Evolutionary conservation across 37 sponge, comb jelly and placozoan genomes (phyloP).

Genomic region (Eunapius fragilis): DNA sequence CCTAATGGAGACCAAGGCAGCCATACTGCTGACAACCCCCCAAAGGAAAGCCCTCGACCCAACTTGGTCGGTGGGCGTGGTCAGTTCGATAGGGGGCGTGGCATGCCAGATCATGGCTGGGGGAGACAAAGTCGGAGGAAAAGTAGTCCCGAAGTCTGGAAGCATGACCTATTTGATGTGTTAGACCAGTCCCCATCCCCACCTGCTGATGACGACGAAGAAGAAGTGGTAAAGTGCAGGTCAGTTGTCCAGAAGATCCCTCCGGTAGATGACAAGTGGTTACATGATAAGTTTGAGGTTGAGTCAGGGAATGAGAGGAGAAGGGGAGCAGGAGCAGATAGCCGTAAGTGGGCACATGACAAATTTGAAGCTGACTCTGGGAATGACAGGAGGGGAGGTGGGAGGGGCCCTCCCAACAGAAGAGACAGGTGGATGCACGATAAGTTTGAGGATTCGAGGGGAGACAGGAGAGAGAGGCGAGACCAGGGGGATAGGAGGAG

Average conservation of each 20-base stretch:
- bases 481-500: background rate
- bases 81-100: background rate
- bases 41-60: background rate
- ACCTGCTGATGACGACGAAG: background rate
- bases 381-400: background rate
- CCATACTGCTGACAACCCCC: background rate
- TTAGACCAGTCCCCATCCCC: background rate
- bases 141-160: constrained; percentile 35
- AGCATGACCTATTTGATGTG: constrained; percentile 56
- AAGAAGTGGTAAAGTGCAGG: background rate
- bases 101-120: background rate
- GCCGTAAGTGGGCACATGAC: background rate
- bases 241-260: background rate
- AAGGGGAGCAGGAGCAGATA: background rate
- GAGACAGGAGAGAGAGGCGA: background rate
- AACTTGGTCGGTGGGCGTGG: background rate
- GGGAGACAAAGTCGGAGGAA: background rate
- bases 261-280: background rate
- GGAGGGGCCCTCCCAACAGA: background rate
- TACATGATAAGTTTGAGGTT: background rate
- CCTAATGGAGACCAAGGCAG: background rate
- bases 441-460: background rate
- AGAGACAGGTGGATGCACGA: background rate
- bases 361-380: background rate
- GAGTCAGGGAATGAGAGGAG: background rate